Conservation (phyloP, 1,140 invertebrate species). For the Drosophila ironensis region DNA sequence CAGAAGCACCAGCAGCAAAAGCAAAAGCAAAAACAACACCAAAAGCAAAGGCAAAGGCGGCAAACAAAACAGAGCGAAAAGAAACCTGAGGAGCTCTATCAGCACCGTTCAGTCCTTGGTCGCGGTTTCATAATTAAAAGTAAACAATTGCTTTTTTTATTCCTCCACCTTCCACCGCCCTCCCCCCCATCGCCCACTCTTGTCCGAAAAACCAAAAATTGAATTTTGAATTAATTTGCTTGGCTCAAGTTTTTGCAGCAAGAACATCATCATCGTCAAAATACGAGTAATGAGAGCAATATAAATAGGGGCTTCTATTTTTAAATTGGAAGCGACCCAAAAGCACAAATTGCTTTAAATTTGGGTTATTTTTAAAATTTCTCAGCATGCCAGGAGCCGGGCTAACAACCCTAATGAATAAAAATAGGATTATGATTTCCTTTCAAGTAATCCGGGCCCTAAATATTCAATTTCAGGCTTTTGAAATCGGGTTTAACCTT, state of each 20-base stretch:
- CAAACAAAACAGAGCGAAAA: slow-evolving; percentile 27
- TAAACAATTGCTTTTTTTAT: slow-evolving; percentile 51
- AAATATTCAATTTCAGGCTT: too few species aligned
- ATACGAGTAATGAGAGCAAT: slow-evolving; percentile 37
- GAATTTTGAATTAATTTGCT: slow-evolving; percentile 62
- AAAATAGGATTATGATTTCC: not conserved
- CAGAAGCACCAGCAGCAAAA: slow-evolving; percentile 39
- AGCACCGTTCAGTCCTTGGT: slow-evolving; percentile 36
- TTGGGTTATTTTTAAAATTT: slow-evolving; percentile 11
- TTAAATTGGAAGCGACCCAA: slow-evolving; percentile 25
- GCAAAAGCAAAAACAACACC: slow-evolving; percentile 1
- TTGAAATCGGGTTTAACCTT: too few species aligned
- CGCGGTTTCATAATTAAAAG: slow-evolving; percentile 75
- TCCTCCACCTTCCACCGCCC: not conserved
- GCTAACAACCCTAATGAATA: slow-evolving; percentile 16
- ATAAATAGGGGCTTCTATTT: slow-evolving; percentile 68
- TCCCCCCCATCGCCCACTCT: not conserved
- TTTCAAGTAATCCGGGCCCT: not conserved
- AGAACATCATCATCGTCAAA: slow-evolving; percentile 28
- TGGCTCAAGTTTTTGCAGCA: slow-evolving; percentile 40
- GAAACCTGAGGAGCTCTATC: slow-evolving; percentile 53
- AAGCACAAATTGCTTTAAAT: slow-evolving; percentile 6
- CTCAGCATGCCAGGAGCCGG: not conserved
- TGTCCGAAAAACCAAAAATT: slow-evolving; percentile 49
- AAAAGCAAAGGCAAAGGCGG: not conserved